Evolutionary conservation across 1,140 invertebrate species (phyloP).

Genomic region (Xylocopa sonorina): DNA sequence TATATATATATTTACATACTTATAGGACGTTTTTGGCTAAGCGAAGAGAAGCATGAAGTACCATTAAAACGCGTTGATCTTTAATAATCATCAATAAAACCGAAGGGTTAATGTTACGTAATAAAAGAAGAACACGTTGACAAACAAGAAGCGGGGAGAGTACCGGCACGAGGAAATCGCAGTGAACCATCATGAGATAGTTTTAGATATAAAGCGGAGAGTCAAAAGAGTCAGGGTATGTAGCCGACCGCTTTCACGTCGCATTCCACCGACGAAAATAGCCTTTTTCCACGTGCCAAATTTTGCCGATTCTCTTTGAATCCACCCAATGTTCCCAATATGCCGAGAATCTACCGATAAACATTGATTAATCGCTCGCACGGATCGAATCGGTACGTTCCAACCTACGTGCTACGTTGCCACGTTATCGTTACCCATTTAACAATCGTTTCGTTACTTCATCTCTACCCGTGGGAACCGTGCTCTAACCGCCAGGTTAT

Average conservation of each 20-base stretch:
- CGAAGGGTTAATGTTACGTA: neutral
- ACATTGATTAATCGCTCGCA: neutral
- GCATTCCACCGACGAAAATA: constrained; percentile 61
- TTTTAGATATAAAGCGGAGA: constrained; percentile 15
- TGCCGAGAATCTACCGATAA: neutral
- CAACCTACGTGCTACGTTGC: too few relatives aligned
- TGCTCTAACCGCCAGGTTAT: neutral
- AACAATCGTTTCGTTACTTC: too few relatives aligned
- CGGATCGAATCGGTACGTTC: neutral
- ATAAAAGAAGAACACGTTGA: neutral
- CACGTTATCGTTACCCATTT: too few relatives aligned
- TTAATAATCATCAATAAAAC: neutral
- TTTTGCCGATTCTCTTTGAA: constrained; percentile 39
- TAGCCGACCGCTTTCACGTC: constrained; percentile 30
- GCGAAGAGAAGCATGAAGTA: neutral
- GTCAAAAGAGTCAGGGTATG: constrained; percentile 15
- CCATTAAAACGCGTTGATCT: neutral
- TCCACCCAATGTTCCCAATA: constrained; percentile 1
- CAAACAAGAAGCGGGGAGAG: neutral
- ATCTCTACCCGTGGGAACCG: neutral
- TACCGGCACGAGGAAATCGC: neutral
- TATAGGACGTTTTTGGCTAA: too few relatives aligned
- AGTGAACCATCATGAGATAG: neutral
- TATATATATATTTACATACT: too few relatives aligned
- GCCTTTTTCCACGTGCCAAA: constrained; percentile 64